Conservation (phyloP, 92 coral and sea anemone genomes). For the Epizoanthus fatuus region DNA sequence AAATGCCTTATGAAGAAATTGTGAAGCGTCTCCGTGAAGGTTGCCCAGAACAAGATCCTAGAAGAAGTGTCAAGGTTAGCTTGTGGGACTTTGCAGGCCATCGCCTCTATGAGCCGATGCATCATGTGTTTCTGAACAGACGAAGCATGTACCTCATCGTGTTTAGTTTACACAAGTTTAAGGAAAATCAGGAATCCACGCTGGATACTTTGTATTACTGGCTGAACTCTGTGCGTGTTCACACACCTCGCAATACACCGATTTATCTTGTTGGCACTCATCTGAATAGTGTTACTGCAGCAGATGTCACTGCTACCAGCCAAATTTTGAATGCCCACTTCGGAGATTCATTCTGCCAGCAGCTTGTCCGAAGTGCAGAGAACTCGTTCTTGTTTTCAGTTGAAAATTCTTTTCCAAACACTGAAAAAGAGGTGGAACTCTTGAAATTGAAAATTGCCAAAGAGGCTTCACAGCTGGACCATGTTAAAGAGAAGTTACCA, state of each 20-base stretch:
- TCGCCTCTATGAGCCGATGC: slow-evolving; percentile 65
- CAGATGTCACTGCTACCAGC: background rate
- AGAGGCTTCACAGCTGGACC: slow-evolving; percentile 46
- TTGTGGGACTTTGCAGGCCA: slow-evolving; percentile 73
- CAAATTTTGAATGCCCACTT: slow-evolving; percentile 40
- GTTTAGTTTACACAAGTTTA: slow-evolving; percentile 38
- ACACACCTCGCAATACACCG: slow-evolving; percentile 51
- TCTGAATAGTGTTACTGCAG: slow-evolving; percentile 23
- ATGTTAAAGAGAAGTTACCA: slow-evolving; percentile 53
- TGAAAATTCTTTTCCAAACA: slow-evolving; percentile 47
- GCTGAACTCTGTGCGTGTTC: slow-evolving; percentile 59
- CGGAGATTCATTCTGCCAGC: slow-evolving; percentile 44
- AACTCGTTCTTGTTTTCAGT: slow-evolving; percentile 43
- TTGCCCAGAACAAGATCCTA: slow-evolving; percentile 2
- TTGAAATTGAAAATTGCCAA: slow-evolving; percentile 31
- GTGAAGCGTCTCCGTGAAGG: slow-evolving; percentile 17
- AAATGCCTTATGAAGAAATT: slow-evolving; percentile 10
- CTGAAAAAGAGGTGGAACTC: slow-evolving; percentile 48
- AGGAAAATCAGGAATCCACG: slow-evolving; percentile 14
- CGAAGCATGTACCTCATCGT: slow-evolving; percentile 61
- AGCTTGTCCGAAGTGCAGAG: slow-evolving; percentile 42
- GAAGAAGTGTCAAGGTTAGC: slow-evolving; percentile 51
- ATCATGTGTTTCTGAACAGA: slow-evolving; percentile 64
- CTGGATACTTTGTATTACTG: slow-evolving; percentile 58
- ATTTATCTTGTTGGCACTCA: slow-evolving; percentile 56